A percentile compares a stretch with the other conserved stretches of the same genome.
These are phyloP conservation scores for Acromyrmex echinatior DNA, from an alignment of 1,140 invertebrate genomes.

Conservation along the genomic window DNA sequence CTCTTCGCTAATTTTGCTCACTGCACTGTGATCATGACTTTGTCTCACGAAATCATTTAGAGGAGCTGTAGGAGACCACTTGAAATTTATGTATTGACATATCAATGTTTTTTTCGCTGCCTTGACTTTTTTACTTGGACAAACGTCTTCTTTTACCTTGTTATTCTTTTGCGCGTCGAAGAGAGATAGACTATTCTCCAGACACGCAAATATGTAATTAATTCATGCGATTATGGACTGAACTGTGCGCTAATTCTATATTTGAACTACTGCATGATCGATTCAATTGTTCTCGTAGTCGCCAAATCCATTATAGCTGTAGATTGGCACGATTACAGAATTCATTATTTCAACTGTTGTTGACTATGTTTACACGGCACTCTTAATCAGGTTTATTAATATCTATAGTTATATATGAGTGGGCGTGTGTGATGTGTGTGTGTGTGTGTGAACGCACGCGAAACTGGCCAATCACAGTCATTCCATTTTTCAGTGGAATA, in stretches of 20 bases:
- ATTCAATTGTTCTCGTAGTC: slow-evolving; percentile 19
- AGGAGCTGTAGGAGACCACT: slow-evolving; percentile 29
- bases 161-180: slow-evolving; percentile 1
- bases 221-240: slow-evolving; percentile 21
- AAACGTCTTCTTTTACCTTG: background rate
- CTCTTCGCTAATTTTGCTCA: background rate
- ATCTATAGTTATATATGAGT: no score
- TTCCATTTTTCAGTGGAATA: no score
- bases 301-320: slow-evolving; percentile 17
- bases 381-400: no score
- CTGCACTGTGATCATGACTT: slow-evolving; percentile 25
- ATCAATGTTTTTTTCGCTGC: slow-evolving; percentile 17
- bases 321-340: slow-evolving; percentile 56
- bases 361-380: no score
- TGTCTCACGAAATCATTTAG: slow-evolving; percentile 20
- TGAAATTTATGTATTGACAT: slow-evolving; percentile 17
- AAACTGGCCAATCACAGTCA: no score
- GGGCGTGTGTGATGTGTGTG: no score
- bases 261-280: slow-evolving; percentile 15
- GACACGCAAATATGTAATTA: slow-evolving; percentile 1
- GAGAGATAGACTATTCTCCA: background rate
- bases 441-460: no score
- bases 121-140: slow-evolving; percentile 11
- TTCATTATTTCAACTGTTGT: background rate
- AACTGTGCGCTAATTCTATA: slow-evolving; percentile 23